Evolutionary conservation across 2,113 vertebrate genomes (phyloP), one percentile per base, ranked within the genome.

Genomic region (Clarias macrocephalus): DNA sequence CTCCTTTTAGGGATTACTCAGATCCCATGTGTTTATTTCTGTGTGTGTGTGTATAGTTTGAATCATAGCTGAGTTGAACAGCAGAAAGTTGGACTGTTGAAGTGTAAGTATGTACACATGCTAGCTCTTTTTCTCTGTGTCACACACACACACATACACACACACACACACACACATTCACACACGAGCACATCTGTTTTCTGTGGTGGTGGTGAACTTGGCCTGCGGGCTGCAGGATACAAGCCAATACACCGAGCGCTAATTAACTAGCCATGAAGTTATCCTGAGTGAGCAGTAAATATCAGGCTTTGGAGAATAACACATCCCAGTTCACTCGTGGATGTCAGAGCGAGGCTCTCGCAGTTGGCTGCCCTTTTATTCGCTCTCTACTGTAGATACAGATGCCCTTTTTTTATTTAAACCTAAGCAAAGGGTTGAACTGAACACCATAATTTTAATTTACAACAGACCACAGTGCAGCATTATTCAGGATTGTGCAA

Each of bases 261-360:
- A 91, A 91, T 91, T 88, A 89, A 91, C 86, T 80, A 87, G 85
- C 90, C 83, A 85, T 85, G 83, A 91, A 91, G 85, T 42, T 80
- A 83, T 87, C 90, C 88, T 85, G 85, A 80, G 87, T 66, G 88
- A 87, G 90, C 82, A 88, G 87, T 89, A 89, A 89, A 89, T 91
- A 89, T 91, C 87, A 79, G 85, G 82, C 88, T 88, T 89, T 73
- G 79, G 90, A 91, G 90, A 82, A 84, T 88, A 84, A 84, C 88
- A 85, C 86, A 86, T 87, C 86, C 88, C 90, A 85, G 56, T 87
- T 88, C 86, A 89, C 88, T 85, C 84, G 73, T 90, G 86, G 86
- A 86, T 90, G 86, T 90, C 90, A 86, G 83, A 80, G 52, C 56
- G 86, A 68, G 81, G 81, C 86, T 85, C 59, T 83, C 79, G 42